Percentiles rank a stretch among this genome's conserved stretches.
These are phyloP conservation scores for Hydrocynus forskahlii DNA, from an alignment of 2,797 vertebrate species.

Conservation along the genomic window DNA sequence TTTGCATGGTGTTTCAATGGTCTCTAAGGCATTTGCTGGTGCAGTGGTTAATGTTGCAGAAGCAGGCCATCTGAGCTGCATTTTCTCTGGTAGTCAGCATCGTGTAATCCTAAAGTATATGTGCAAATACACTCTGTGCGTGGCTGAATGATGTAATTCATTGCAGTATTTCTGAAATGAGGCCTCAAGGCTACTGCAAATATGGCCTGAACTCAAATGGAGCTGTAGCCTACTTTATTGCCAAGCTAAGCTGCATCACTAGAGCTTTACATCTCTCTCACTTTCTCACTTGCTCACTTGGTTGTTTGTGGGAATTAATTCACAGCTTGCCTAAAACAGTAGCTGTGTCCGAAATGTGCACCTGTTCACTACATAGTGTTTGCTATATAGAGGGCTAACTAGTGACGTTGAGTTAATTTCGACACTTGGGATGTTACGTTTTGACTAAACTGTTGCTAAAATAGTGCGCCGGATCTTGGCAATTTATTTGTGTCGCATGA, in stretches of 20 bases:
- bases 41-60: constrained; percentile 10
- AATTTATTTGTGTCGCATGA: too few relatives aligned
- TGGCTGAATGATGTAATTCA: constrained; percentile 52
- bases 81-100: neutral
- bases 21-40: neutral
- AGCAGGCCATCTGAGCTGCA: neutral
- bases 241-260: constrained; percentile 31
- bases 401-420: too few relatives aligned
- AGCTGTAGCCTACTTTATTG: constrained; percentile 15
- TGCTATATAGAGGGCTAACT: too few relatives aligned
- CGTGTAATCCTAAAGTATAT: neutral
- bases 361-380: too few relatives aligned
- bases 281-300: neutral
- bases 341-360: too few relatives aligned
- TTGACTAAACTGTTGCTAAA: too few relatives aligned
- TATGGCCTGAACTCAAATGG: constrained; percentile 14
- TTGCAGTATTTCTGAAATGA: constrained; percentile 47
- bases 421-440: too few relatives aligned
- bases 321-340: too few relatives aligned
- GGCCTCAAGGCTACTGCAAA: constrained; percentile 37
- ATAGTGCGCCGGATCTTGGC: too few relatives aligned
- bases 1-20: constrained; percentile 2
- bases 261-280: too few relatives aligned
- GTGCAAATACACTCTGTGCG: neutral
- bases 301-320: too few relatives aligned